Conservation (phyloP, 1,140 invertebrate genomes). For the Drosophila punjabiensis region DNA sequence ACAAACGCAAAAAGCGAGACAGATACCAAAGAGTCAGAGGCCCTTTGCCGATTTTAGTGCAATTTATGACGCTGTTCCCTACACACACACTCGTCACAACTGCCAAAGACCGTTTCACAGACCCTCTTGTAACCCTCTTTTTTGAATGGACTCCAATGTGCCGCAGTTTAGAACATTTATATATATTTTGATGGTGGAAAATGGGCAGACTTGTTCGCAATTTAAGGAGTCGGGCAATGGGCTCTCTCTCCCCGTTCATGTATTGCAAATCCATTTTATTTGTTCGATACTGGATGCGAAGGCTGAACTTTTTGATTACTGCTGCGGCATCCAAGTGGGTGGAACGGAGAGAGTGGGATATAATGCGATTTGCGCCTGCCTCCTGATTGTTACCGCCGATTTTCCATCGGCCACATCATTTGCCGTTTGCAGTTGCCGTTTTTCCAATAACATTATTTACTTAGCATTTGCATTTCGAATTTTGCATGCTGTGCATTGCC, state of each 20-base stretch:
- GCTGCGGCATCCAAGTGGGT: conserved; percentile 30
- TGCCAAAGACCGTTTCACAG: conserved; percentile 69
- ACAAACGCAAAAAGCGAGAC: conserved; percentile 11
- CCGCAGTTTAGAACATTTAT: conserved; percentile 19
- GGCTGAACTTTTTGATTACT: conserved; percentile 71
- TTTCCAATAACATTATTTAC: conserved; percentile 64
- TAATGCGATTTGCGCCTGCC: conserved; percentile 68
- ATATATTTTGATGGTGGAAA: neutral
- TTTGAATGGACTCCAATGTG: conserved; percentile 21
- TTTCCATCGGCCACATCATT: conserved; percentile 68
- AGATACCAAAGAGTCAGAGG: conserved; percentile 19
- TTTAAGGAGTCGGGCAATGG: conserved; percentile 21
- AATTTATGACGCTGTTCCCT: conserved; percentile 76
- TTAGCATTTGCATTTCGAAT: conserved; percentile 68
- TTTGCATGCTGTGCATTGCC: conserved; percentile 50
- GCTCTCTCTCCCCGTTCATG: conserved; percentile 6
- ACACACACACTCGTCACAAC: conserved; percentile 69
- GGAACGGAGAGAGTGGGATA: conserved; percentile 12
- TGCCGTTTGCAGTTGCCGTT: conserved; percentile 44
- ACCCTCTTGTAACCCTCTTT: conserved; percentile 44
- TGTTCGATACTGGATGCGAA: conserved; percentile 9
- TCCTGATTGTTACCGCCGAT: conserved; percentile 68
- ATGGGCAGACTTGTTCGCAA: conserved; percentile 3
- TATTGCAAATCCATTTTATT: conserved; percentile 42
- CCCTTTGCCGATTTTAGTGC: conserved; percentile 42